Evolutionary conservation across 2,113 vertebrate species (phyloP), one percentile per base, ranked within the genome.

Genomic region (Centropus unirufus): DNA sequence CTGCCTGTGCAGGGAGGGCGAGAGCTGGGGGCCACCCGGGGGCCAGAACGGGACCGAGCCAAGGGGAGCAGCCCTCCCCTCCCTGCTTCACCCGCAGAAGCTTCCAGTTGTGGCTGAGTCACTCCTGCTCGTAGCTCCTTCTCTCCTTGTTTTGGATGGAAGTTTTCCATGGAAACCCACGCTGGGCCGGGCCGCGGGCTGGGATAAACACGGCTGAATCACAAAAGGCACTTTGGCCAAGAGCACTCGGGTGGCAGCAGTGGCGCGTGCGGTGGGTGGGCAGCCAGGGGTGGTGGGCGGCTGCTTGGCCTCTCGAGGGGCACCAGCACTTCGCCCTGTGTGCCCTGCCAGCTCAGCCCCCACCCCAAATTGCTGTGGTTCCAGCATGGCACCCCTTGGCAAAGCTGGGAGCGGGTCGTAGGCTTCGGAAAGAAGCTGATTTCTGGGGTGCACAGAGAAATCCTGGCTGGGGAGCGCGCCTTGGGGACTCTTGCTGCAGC

Each of bases 101-200:
- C 96, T 97, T 97, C 96, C 94, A 97, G 91, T 93, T 92, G 92
- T 80, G 85, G 95, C 94, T 97, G 97, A 97, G 94, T 97, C 97
- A 97, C 96, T 96, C 93, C 93, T 8, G 90, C 96, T 96, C 44
- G 91, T 87, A 91, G 91, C 94, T 96, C 95, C 96, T 95, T 92
- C 89, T 89, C 95, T 91, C 88, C 96, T 97, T 97, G 94, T 97
- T 97, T 97, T 97, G 93, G 89, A 94, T 97, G 96, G 96, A 97
- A 95, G 96, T 96, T 97, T 97, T 97, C 97, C 97, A 97, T 97
- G 96, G 96, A 97, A 97, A 97, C 96, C 96, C 96, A 97, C 89
- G 91, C 96, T 91, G 95, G 95, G 96, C 96, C 87, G 73, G 95
- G 96, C 96, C 39, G 30, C 84, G 24, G 95, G 90, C 96, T 95